These are phyloP conservation scores for Rhagonycha lutea DNA, from an alignment of 2,888 invertebrate genomes.

Conservation along the genomic window DNA sequence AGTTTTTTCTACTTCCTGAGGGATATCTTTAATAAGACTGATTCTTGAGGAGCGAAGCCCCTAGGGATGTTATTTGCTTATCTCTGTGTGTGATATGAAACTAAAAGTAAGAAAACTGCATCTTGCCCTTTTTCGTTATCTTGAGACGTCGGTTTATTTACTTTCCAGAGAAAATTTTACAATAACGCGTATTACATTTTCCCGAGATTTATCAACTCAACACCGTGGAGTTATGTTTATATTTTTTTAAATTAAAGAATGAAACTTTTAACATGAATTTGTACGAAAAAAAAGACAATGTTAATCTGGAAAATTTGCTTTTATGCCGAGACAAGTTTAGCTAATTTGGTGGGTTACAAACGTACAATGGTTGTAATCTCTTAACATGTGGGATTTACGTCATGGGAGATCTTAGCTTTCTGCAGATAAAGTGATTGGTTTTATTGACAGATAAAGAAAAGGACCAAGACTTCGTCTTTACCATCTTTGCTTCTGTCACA, in stretches of 20 bases:
- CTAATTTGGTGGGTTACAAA: too few relatives aligned
- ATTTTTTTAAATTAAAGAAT: neutral
- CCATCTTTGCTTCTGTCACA: too few relatives aligned
- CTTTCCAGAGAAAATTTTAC: neutral
- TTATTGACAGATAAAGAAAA: too few relatives aligned
- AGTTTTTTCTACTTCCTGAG: neutral
- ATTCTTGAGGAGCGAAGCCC: slow-evolving; percentile 3
- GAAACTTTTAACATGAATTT: neutral
- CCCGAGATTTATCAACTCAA: neutral
- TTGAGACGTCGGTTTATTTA: neutral
- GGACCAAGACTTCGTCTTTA: too few relatives aligned
- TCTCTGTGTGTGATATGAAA: neutral
- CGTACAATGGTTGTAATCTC: too few relatives aligned
- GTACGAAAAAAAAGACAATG: neutral
- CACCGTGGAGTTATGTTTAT: neutral
- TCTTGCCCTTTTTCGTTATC: neutral
- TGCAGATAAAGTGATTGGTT: too few relatives aligned
- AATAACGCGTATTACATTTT: neutral
- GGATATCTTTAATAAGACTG: slow-evolving; percentile 5
- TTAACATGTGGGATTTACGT: too few relatives aligned
- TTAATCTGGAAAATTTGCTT: too few relatives aligned
- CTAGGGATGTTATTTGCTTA: slow-evolving; percentile 3
- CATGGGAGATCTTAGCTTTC: too few relatives aligned
- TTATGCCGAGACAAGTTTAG: too few relatives aligned
- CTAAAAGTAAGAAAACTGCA: neutral